Percentiles rank a stretch among this genome's conserved stretches.
phyloP scores from a whole-genome alignment of 2,888 invertebrate species.

The Junonia oenone region DNA sequence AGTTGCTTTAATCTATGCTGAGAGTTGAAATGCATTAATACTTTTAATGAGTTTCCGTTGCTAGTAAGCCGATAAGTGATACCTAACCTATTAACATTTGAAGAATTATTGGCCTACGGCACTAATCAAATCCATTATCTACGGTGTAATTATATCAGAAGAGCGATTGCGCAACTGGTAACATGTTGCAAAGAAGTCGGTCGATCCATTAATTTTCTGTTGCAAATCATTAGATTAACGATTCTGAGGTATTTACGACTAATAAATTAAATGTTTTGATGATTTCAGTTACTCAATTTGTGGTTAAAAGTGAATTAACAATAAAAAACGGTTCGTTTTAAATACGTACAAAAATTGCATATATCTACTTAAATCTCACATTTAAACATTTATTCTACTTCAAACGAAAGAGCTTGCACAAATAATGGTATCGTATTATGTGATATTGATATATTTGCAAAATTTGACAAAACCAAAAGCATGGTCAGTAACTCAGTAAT shows the following conservation, averaged over 20 bases:
- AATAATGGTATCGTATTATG: too few species aligned
- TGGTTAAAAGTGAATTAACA: neutral
- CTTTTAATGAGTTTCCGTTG: neutral
- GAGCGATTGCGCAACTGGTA: conserved; percentile 19
- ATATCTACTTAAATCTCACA: too few species aligned
- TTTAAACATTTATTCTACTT: too few species aligned
- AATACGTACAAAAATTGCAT: too few species aligned
- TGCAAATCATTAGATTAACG: conserved; percentile 22
- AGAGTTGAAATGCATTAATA: neutral
- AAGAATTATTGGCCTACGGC: conserved; percentile 30
- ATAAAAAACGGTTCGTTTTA: too few species aligned
- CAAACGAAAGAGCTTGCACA: too few species aligned
- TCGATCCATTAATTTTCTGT: conserved; percentile 17
- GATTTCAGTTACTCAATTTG: neutral
- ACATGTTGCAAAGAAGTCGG: conserved; percentile 17
- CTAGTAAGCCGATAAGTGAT: conserved; percentile 1
- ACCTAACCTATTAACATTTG: conserved; percentile 31
- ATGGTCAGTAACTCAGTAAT: too few species aligned
- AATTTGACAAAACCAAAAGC: too few species aligned
- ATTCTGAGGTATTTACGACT: conserved; percentile 11
- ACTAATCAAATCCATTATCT: conserved; percentile 31
- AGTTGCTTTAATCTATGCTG: neutral
- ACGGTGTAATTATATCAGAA: conserved; percentile 30
- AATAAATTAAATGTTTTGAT: conserved; percentile 6
- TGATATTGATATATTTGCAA: too few species aligned